Evolutionary conservation across 1,140 invertebrate genomes (phyloP), one percentile per base, ranked within the genome.

Genomic region (Bombus difficillimus): DNA sequence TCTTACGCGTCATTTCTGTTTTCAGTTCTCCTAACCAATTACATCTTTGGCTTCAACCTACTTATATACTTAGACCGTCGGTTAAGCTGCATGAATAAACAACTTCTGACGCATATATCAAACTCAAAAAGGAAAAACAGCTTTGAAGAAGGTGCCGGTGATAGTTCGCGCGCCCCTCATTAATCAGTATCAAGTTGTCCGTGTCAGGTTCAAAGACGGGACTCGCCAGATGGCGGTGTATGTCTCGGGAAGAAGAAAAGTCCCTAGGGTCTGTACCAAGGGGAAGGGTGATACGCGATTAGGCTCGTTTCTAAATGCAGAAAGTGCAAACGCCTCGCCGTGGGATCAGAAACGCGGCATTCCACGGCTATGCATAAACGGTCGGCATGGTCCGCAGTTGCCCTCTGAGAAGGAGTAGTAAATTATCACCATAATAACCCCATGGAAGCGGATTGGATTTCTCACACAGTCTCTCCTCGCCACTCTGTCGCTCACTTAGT

Each of bases 401-500:
- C 81, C 89, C 84, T 89, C 83, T 83, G 77, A 89, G 75, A 84
- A 92, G 87, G 77, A 92, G 92, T 90, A 92, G 92, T 93, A 93
- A 93, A 94, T 92, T 93, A 93, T 93, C 92, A 92, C 91, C 92
- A 90, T 93, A 93, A 93, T 93, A 94, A 93, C 92, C 93, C 89
- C 86, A 91, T 91, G 90, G 91, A 91, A 92, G 86, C 87, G 92
- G 92, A 94, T 93, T 93, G 92, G 86, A 93, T 93, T 94, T 94
- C 92, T 93, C 92, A 92, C 92, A 93, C 91, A 86, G 69, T 81
- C 81, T 81, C 85, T 81, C 66, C 78, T 59, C 47, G n/a, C 41
- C 12, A 53, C 80, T 86, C 84, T 83, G 62, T 71, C 64, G 41
- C 37, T 81, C 68, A 64, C 3, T 43, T 86, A n/a, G 59, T 81